Evolutionary conservation across 2,797 vertebrate species (phyloP), one percentile per base, ranked within the genome.

Genomic region (Trematomus bernacchii): DNA sequence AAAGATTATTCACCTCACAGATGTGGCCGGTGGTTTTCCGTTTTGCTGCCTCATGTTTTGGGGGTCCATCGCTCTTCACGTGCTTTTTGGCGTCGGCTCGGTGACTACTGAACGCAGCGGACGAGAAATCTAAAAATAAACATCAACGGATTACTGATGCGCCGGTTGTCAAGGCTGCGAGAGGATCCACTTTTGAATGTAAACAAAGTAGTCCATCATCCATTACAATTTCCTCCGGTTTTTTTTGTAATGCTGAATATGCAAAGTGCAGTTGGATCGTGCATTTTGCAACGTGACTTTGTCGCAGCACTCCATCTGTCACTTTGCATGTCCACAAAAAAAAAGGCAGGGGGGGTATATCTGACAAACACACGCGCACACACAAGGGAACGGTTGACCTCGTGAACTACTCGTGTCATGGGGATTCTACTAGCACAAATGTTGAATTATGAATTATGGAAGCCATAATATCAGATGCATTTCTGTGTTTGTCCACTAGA

Each of bases 81-180:
- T 30, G 57, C 42, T n/a, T 21, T 11, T 10, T 11, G 30, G 47
- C 53, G 51, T 67, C 77, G 65, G 61, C 67, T 70, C 23, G 27
- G 55, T 37, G 47, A 46, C 52, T 37, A 44, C 73, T 30, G 76
- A 77, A 51, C 67, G 43, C 73, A 65, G 78, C 57, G 69, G 66
- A 67, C 2, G 75, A 66, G 46, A 68, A 72, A 61, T 83, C 89
- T 92, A 92, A 90, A 93, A 93, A 93, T 92, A 93, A 89, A 80
- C 86, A 58, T 8, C 21, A 8, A 58, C 69, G 80, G 73, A 88
- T 80, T 71, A 55, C 44, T 42, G 65, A 79, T 80, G 74, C 74
- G 16, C 62, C 43, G 19, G 81, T 81, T 80, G 82, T 75, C 78
- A 84, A 51, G 78, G 85, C 55, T 4, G 68, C 51, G 18, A 60